phyloP scores from a whole-genome alignment of 1,140 invertebrate genomes.

The Drosophila gunungcola region DNA sequence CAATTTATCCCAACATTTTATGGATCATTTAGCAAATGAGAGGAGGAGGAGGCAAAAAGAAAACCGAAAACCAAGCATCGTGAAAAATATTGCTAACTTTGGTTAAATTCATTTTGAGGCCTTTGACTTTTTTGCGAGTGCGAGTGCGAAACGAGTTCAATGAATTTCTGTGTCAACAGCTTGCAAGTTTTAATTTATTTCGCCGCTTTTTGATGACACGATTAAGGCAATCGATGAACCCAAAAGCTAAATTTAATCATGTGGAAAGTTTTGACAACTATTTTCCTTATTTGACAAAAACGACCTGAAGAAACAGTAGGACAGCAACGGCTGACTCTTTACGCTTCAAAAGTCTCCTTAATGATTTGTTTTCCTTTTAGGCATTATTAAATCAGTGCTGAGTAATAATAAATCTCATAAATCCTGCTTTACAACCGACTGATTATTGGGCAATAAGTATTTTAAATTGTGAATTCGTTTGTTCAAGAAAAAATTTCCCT shows the following conservation, averaged over 20 bases:
- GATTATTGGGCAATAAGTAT: not conserved
- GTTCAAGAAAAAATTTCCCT: not conserved
- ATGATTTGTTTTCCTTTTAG: constrained; percentile 28
- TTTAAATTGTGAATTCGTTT: not conserved
- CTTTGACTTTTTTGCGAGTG: constrained; percentile 44
- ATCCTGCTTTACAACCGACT: not conserved
- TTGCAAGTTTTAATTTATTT: constrained; percentile 53
- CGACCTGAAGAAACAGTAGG: constrained; percentile 7
- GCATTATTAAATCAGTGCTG: constrained; percentile 17
- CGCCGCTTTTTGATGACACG: constrained; percentile 25
- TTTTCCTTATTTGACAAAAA: constrained; percentile 12
- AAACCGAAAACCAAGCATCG: constrained; percentile 29
- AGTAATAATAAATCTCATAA: not conserved
- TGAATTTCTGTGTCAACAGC: constrained; percentile 76
- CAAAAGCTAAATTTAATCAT: constrained; percentile 51
- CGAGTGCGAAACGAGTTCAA: constrained; percentile 67
- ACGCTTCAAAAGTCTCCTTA: constrained; percentile 36
- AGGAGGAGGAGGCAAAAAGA: constrained; percentile 19
- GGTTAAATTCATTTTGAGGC: constrained; percentile 30
- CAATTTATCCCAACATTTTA: constrained; percentile 53
- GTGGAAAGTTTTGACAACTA: constrained; percentile 50
- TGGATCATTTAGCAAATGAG: constrained; percentile 64
- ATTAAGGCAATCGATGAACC: constrained; percentile 59
- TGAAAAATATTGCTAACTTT: constrained; percentile 55
- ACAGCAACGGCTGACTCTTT: constrained; percentile 16